A percentile compares a stretch with the other conserved stretches of the same genome.
phyloP scores from a whole-genome alignment of 2,797 vertebrate species.

The Enteromius unitaeniatus region DNA sequence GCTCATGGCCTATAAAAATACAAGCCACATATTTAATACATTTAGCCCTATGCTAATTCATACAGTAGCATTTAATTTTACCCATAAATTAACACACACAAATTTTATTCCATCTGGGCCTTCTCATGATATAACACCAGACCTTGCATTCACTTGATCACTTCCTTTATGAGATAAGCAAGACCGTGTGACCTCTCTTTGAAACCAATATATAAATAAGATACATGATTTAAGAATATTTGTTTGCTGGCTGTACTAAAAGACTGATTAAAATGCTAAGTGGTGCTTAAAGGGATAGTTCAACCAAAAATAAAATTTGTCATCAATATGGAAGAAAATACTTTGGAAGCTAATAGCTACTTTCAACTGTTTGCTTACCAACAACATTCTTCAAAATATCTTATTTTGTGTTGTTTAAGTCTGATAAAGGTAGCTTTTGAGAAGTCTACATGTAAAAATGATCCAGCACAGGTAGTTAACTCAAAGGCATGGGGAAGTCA shows the following conservation, averaged over 20 bases:
- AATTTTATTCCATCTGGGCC: background rate
- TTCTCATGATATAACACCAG: background rate
- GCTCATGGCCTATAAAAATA: conserved; percentile 80
- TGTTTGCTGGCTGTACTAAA: background rate
- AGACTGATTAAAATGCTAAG: background rate
- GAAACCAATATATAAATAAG: background rate
- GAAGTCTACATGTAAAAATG: background rate
- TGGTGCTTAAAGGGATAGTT: background rate
- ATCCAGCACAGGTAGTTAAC: background rate
- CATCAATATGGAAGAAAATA: background rate
- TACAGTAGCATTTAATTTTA: no score
- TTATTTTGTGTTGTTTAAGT: background rate
- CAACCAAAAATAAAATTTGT: no score
- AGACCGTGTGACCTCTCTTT: background rate
- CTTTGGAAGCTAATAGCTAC: background rate
- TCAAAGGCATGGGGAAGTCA: background rate
- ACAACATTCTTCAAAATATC: background rate
- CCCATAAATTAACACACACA: background rate
- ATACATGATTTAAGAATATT: background rate
- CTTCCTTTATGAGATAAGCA: background rate
- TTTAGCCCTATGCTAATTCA: background rate
- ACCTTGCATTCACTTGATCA: background rate
- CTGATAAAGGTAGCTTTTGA: background rate
- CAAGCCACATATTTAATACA: background rate
- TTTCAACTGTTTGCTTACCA: background rate